Conservation (phyloP, 64 coral and sea anemone genomes). For the Pachyseris speciosa region DNA sequence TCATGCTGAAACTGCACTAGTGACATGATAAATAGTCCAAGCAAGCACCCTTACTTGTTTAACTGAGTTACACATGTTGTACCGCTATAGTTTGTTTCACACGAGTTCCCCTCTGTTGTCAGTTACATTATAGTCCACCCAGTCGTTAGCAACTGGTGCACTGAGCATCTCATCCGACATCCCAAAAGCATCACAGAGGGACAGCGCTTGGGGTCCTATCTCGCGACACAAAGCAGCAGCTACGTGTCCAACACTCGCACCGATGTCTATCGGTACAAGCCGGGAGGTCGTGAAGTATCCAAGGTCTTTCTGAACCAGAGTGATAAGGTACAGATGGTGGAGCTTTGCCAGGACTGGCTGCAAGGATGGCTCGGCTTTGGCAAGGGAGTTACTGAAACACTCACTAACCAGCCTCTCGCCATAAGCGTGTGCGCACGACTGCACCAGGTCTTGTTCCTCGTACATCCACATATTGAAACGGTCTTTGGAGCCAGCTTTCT, state of each 20-base stretch:
- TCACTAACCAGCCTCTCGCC: constrained; percentile 86
- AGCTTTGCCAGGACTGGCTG: constrained; percentile 75
- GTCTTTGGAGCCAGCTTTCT: constrained; percentile 71
- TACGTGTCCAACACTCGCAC: constrained; percentile 61
- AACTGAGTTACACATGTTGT: no score
- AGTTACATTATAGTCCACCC: constrained; percentile 83
- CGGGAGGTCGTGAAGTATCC: constrained; percentile 65
- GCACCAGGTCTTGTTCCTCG: constrained; percentile 81
- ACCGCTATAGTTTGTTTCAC: no score
- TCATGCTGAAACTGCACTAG: no score
- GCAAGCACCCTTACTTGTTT: no score
- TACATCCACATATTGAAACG: constrained; percentile 89
- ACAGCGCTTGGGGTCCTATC: constrained; percentile 79
- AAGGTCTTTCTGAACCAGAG: constrained; percentile 74
- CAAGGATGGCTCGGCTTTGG: constrained; percentile 45
- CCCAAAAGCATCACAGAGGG: constrained; percentile 88
- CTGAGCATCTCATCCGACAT: constrained; percentile 86
- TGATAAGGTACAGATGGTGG: constrained; percentile 73
- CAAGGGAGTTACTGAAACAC: constrained; percentile 49
- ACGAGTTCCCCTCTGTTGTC: constrained; percentile 82
- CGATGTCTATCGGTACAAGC: constrained; percentile 51
- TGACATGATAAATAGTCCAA: no score
- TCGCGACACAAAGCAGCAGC: constrained; percentile 86
- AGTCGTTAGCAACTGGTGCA: constrained; percentile 90
- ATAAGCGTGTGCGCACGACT: constrained; percentile 73